Evolutionary conservation across 2,113 vertebrate genomes (phyloP).

Genomic region (Muntiacus muntjak): DNA sequence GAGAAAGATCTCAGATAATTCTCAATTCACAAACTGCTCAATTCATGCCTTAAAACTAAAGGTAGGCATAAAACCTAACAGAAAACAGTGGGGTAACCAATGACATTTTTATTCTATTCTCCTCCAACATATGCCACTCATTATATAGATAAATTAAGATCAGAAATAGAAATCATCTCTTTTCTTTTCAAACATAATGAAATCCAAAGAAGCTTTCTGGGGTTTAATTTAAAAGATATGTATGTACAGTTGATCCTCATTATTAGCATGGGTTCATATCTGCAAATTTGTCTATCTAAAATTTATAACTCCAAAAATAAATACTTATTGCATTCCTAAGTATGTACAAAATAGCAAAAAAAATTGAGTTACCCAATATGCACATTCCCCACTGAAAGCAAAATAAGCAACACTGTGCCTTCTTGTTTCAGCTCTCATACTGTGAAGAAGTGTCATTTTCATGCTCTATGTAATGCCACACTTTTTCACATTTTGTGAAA

Average conservation of each 20-base stretch:
- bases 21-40: neutral
- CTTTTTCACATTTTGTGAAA: neutral
- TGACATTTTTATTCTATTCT: constrained; percentile 18
- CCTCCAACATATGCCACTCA: neutral
- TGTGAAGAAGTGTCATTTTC: neutral
- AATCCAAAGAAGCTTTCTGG: neutral
- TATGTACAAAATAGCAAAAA: neutral
- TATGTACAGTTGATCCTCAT: neutral
- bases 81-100: neutral
- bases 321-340: neutral
- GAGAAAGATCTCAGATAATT: neutral
- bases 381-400: neutral
- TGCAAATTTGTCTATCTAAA: neutral
- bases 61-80: neutral
- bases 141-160: neutral
- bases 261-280: neutral
- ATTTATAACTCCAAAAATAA: neutral
- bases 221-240: neutral
- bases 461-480: neutral
- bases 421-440: neutral
- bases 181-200: constrained; percentile 9
- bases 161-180: neutral
- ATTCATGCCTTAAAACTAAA: constrained; percentile 4
- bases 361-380: neutral
- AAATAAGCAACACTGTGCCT: neutral